Evolutionary conservation across 2,888 invertebrate genomes (phyloP).

Genomic region (Corbicula japonica): DNA sequence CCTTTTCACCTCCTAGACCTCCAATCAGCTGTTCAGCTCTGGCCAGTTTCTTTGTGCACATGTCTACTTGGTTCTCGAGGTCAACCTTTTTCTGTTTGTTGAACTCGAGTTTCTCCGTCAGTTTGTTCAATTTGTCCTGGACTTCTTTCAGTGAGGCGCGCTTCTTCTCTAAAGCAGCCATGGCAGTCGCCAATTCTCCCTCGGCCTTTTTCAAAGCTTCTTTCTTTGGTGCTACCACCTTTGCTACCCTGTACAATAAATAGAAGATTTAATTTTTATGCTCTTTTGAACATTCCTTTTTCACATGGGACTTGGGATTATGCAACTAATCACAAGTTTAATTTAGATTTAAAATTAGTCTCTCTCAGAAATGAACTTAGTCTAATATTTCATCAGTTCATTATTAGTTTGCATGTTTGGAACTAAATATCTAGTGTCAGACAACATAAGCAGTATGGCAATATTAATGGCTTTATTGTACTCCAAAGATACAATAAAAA

Average conservation of each 20-base stretch:
- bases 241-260: conserved; percentile 86
- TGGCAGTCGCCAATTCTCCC: conserved; percentile 85
- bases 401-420: no score
- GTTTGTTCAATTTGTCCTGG: conserved; percentile 86
- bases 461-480: no score
- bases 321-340: no score
- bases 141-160: conserved; percentile 86
- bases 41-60: conserved; percentile 86
- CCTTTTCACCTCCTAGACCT: conserved; percentile 87
- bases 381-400: no score
- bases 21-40: conserved; percentile 87
- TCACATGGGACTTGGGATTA: no score
- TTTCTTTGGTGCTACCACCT: conserved; percentile 87
- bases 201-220: conserved; percentile 86
- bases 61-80: conserved; percentile 86
- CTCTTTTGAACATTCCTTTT: no score
- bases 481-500: no score
- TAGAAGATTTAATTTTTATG: no score
- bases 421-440: no score
- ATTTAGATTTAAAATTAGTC: no score
- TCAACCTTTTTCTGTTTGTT: conserved; percentile 87
- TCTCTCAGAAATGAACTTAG: no score
- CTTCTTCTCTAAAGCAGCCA: conserved; percentile 86
- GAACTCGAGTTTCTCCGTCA: conserved; percentile 85
- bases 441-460: no score